Base-by-base conservation (phyloP, 2,797 vertebrate species). In the Decapterus maruadsi region DNA sequence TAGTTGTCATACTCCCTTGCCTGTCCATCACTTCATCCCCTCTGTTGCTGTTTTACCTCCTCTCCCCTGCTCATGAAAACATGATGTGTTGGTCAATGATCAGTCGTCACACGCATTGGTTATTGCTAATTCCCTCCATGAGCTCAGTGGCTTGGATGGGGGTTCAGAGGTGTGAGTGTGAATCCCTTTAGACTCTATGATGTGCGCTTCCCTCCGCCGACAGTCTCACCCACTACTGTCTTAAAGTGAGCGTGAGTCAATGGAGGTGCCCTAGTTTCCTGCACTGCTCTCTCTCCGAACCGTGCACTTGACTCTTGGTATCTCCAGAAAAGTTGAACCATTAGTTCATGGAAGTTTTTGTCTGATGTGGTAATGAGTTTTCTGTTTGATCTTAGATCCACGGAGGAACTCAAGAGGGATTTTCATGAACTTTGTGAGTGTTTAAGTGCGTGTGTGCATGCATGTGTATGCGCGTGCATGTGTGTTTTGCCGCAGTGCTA, bases 321-420 rank as follows among this genome's bases (percentile, higher is more conserved):
- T 69, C 50, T 50, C 10, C 26, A 58, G 36, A 42, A 64, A 63
- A 17, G 4, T 67, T 43, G 22, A 45, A 50, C 19, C 38, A 62
- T 64, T 60, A 62, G 56, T 68, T 70, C 11, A 31, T 55, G 20
- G 53, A 64, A 1, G 26, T 51, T 48, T 72, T 68, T 57, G 22
- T 73, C 71, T 71, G 67, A 60, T 74, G 68, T 78, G 68, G 56
- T 53, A 70, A 68, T 60, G 55, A 68, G 40, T 60, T 69, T 51
- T 73, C 26, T 65, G 56, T 77, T 75, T 80, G 68, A 81, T 76
- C 71, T 84, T 61, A 31, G 43, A 74, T 70, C 50, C 64, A 46
- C 4, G n/a, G 22, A 80, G 17, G 29, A 19, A 53, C 13, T 70
- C 40, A 10, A n/a, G 26, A 58, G 65, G 48, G 26, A 72, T 42